Base-by-base conservation (phyloP, 2,888 invertebrate genomes). In the Pandemis cinnamomeana region DNA sequence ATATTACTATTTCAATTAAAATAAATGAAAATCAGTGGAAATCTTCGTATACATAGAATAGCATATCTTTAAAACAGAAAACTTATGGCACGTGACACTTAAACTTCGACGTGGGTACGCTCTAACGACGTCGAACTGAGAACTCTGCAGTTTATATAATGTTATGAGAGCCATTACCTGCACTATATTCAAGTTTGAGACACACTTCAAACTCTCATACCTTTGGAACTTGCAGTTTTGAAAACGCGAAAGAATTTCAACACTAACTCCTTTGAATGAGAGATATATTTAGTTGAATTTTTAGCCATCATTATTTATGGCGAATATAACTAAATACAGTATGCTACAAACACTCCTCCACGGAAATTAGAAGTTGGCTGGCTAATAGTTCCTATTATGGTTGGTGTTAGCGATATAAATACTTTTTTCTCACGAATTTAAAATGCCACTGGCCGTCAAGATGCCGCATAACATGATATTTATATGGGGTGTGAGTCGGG, bases 41-140 rank as follows among this genome's bases (percentile, higher is more conserved):
- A 36, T 36, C 27, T 2, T 48, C 48, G 11, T 11, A 10, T 11
- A 10, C 48, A 48, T 10, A 20, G 20, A 0, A 13, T 51, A 20
- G 20, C 20, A 13, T 51, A 51, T 51, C 13, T 7, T n/a, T 51
- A n/a, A n/a, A 13, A n/a, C 51, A n/a, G n/a, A 51, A 46, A 51
- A 51, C 51, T 51, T 51, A 51, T 64, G 8, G 13, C 11, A 41
- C 66, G 13, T 44, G 42, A 71, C 60, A 71, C 60, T 11, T 15
- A 44, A 72, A 74, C 44, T 70, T 67, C 55, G 11, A 41, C n/a
- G 51, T 53, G 46, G 46, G 48, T 51, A 53, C 42, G 46, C 64
- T 51, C 73, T 70, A 74, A 70, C 70, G 73, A 73, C 69, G 48
- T 53, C 46, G 36, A 67, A 74, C 70, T 67, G 61, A 53, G 67